A percentile compares a stretch with the other conserved stretches of the same genome.
These are phyloP conservation scores for Spodoptera frugiperda DNA, from an alignment of 1,140 invertebrate species.

Conservation along the genomic window DNA sequence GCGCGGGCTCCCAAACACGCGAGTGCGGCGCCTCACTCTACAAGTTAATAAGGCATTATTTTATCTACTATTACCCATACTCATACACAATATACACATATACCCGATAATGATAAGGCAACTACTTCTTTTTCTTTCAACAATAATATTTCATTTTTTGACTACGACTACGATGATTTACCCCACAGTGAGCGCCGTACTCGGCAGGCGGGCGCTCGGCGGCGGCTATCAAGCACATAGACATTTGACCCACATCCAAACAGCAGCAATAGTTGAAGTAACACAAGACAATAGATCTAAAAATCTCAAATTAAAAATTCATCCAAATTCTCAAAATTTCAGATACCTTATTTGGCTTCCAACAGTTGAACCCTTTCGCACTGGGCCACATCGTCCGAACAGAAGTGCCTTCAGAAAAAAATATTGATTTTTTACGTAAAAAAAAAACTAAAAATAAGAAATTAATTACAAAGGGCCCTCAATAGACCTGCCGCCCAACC, in stretches of 20 bases:
- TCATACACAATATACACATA: conserved; percentile 48
- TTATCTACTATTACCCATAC: conserved; percentile 41
- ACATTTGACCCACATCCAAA: conserved; percentile 84
- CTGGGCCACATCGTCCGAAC: conserved; percentile 95
- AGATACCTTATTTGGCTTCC: conserved; percentile 68
- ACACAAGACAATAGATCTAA: conserved; percentile 76
- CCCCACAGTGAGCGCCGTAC: conserved; percentile 57
- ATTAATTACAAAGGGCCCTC: conserved; percentile 92
- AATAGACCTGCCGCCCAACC: conserved; percentile 92
- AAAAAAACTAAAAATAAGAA: conserved; percentile 86
- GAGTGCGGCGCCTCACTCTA: conserved; percentile 63
- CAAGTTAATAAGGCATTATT: conserved; percentile 26
- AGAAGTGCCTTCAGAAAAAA: conserved; percentile 93
- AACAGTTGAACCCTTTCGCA: conserved; percentile 86
- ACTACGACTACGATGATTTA: conserved; percentile 41
- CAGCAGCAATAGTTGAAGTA: conserved; percentile 79
- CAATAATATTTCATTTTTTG: conserved; percentile 57
- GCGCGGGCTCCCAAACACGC: conserved; percentile 63
- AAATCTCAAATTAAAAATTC: conserved; percentile 64
- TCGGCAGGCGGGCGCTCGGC: conserved; percentile 69
- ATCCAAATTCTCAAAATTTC: conserved; percentile 57
- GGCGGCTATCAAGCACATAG: conserved; percentile 81
- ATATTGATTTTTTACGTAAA: conserved; percentile 94
- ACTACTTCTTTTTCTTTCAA: conserved; percentile 51
- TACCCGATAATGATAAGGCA: conserved; percentile 45